Base-by-base conservation (phyloP, 2,888 invertebrate species). In the Volucella zonaria region DNA sequence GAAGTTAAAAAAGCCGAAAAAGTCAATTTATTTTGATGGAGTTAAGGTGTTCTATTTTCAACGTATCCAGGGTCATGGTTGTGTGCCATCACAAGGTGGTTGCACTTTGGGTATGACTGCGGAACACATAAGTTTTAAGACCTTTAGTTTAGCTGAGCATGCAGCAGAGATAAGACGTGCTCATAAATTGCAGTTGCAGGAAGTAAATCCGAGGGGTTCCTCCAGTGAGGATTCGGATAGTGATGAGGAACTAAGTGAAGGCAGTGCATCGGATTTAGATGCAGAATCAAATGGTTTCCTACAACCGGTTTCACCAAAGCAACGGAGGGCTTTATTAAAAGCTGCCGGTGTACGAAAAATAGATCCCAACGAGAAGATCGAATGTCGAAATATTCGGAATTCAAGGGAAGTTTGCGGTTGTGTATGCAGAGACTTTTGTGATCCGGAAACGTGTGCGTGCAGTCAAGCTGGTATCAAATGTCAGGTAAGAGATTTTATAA, bases 31-130 rank as follows among this genome's bases (percentile, higher is more conserved):
- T 87, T 99, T 99, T 91, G 96, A 97, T 88, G 96, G 95, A 87
- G 98, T 99, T 0, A 97, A 97, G 18, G 98, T 99, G 10, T 99
- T 95, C 92, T 99, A 98, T 92, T 99, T 99, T 92, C 97, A 97
- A 2, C 93, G 99, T 89, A 94, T 97, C 71, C 97, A 97, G 93
- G 97, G 97, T 18, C 97, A 97, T 92, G 95, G 96, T 47, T 97
- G 97, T 92, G 97, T 97, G 85, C 97, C 97, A 62, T 97, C 97
- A 11, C 95, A 96, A 92, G 97, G 97, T 74, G 96, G 96, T 4
- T 96, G 95, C n/a, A 98, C 98, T 2, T 93, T 99, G 87, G 98
- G 99, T 31, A 99, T 99, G 98, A 95, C 95, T 86, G 94, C 95
- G 87, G 93, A 93, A 86, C 95, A 95, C 86, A 90, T 90, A 88